Conservation (phyloP, 2,888 invertebrate genomes). For the Morpho deidamia region DNA sequence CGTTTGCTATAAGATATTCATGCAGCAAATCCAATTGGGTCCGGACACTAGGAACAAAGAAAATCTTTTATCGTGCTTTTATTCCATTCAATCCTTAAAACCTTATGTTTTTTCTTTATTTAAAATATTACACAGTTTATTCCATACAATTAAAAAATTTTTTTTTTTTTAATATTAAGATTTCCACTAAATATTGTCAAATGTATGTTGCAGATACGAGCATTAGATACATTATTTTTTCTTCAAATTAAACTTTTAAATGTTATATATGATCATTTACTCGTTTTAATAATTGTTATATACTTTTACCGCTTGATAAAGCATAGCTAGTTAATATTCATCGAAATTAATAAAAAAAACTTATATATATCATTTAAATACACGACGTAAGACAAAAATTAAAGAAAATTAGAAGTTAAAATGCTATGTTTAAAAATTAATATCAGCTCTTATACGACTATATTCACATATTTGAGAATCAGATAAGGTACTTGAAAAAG, state of each 20-base stretch:
- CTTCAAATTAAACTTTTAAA: too few relatives aligned
- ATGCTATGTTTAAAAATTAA: neutral
- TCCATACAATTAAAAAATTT: too few relatives aligned
- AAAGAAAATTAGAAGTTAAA: neutral
- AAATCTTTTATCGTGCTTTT: constrained; percentile 22
- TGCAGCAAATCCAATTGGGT: constrained; percentile 40
- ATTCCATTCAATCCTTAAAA: neutral
- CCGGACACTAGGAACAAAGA: constrained; percentile 34
- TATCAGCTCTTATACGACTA: neutral
- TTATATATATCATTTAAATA: neutral
- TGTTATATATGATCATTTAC: too few relatives aligned
- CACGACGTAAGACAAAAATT: neutral
- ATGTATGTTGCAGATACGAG: too few relatives aligned
- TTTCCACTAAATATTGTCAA: too few relatives aligned
- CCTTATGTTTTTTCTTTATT: neutral
- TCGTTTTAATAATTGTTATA: too few relatives aligned
- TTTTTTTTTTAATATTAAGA: neutral
- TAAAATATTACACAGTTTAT: too few relatives aligned
- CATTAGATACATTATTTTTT: too few relatives aligned
- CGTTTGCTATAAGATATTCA: constrained; percentile 45
- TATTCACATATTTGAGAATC: constrained; percentile 21
- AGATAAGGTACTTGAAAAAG: constrained; percentile 25
- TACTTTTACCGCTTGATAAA: too few relatives aligned
- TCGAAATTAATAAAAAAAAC: neutral
- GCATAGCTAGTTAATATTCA: too few relatives aligned